Evolutionary conservation across 2,113 vertebrate species (phyloP).

Genomic region (Rhinogobius similis): DNA sequence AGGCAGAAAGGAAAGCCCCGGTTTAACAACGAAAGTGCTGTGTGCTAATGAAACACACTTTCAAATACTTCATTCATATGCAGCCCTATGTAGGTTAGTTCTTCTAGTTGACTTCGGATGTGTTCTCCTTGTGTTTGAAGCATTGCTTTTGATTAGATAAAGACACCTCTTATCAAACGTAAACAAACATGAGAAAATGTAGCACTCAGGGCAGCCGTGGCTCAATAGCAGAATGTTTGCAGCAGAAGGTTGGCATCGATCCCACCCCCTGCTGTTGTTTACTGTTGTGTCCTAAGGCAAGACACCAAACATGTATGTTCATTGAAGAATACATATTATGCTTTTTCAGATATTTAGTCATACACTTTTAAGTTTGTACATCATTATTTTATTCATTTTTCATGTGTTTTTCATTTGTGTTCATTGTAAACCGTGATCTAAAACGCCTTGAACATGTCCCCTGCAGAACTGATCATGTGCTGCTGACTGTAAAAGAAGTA

Average conservation of each 20-base stretch:
- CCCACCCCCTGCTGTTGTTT: neutral
- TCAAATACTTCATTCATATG: neutral
- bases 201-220: neutral
- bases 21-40: constrained; percentile 15
- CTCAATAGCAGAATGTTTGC: too few relatives aligned
- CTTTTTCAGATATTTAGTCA: too few relatives aligned
- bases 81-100: constrained; percentile 10
- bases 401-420: too few relatives aligned
- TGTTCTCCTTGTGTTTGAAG: neutral
- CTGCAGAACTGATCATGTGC: too few relatives aligned
- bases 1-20: constrained; percentile 32
- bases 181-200: neutral
- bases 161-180: neutral
- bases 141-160: neutral
- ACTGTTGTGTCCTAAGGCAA: neutral
- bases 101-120: neutral
- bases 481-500: too few relatives aligned
- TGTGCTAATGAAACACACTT: neutral
- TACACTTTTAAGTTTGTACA: too few relatives aligned
- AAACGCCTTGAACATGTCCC: too few relatives aligned
- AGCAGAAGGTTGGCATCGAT: too few relatives aligned
- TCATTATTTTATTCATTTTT: too few relatives aligned
- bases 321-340: neutral
- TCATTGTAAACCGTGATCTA: too few relatives aligned
- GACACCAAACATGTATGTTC: neutral